Evolutionary conservation across 2,888 invertebrate species (phyloP), one percentile per base, ranked within the genome.

Genomic region (Crepidodera aurea): DNA sequence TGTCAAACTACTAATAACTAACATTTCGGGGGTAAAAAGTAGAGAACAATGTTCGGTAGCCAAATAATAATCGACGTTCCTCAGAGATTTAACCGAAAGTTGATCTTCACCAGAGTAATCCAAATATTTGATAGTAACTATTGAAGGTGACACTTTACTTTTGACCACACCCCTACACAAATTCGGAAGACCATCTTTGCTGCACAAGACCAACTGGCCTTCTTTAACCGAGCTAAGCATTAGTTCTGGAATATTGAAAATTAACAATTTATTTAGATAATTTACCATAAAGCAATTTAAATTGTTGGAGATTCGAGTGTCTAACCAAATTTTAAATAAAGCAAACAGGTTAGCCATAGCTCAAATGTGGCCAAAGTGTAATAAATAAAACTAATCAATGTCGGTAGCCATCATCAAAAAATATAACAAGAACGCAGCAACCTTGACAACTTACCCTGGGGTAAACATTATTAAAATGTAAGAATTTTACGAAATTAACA

Each of bases 121-220:
- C 6, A 76, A 22, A 54, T 73, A 77, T 22, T 72, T 69, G 1
- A 78, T 61, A 10, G 67, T 66, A 2, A 69, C 75, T 18, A 44
- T 51, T 10, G 55, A 51, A 2, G 55, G 53, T 6, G 53, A 62
- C 10, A 68, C 57, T 12, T 73, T 58, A 1, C 69, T 65, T 22
- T 18, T 60, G 5, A 78, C 70, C 8, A 71, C 62, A 0, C 70
- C 77, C 53, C 78, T 66, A 40, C 69, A 72, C 18, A 76, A 44
- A 32, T 64, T 65, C 1, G 62, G 54, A 6, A 62, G 15, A 2
- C 60, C 67, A 46, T 73, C 70, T 50, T 67, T 67, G 16, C 66
- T 59, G 25, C 70, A 69, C n/a, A 77, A 48, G 12, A 73, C 76
- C 22, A 76, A 34, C 55, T 78, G 75, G 1, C 71, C 71, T 6